Evolutionary conservation across 2,113 vertebrate species (phyloP), one percentile per base, ranked within the genome.

Genomic region (Agelaius tricolor): DNA sequence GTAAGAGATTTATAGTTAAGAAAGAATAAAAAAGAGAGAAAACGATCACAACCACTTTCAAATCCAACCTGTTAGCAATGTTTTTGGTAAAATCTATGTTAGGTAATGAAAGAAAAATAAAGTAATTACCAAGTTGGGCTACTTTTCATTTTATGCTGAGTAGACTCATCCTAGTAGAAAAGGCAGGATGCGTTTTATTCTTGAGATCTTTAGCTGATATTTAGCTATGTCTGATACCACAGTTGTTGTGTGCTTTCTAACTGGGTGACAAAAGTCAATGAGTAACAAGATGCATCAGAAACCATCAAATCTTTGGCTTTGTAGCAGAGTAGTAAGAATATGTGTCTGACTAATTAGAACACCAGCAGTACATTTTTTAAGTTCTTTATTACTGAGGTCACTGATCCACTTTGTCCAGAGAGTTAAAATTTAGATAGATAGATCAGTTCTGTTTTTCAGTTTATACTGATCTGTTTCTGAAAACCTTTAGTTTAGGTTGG

Each of bases 1-100:
- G 99, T 99, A 98, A 98, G 98, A 97, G 11, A 80, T 72, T 91
- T 41, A 24, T 31, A 77, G 13, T 78, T 76, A 43, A 69, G 20
- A 89, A 79, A 83, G 35, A 72, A 55, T 13, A 71, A 67, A 37
- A 59, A 78, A 44, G 10, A 81, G 15, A 71, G 2, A n/a, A 57
- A 72, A 80, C 35, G 1, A 39, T 3, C 15, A 18, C 13, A 58
- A 6, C 1, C 8, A 35, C 5, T 66, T 88, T 54, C 16, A 26
- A 52, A 78, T 76, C 14, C 15, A 55, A 23, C 4, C 1, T 76
- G 8, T 54, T 59, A 93, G 49, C 30, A 31, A 67, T 2, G 37
- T 8, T 59, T 80, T 20, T 30, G 62, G 8, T 31, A 66, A 84
- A 92, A 81, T 46, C 20, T 75, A 0, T 58, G 7, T 17, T 63